Evolutionary conservation across 2,888 invertebrate species (phyloP), one percentile per base, ranked within the genome.

Genomic region (Bembecia ichneumoniformis): DNA sequence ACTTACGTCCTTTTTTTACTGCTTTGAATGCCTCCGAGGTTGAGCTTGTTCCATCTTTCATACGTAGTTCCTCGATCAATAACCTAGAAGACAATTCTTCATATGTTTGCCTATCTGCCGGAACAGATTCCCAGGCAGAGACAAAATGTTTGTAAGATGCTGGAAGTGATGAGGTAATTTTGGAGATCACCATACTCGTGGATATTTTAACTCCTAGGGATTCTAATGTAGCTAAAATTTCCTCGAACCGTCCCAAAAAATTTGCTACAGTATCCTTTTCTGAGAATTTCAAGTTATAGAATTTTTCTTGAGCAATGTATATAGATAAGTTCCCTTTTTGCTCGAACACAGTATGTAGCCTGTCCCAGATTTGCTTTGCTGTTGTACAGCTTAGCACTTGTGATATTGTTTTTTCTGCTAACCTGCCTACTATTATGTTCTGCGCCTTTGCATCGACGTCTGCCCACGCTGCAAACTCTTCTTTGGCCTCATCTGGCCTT

Each of bases 1-100:
- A 35, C 35, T 35, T 35, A 4, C 35, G 4, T 35, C 5, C 10
- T 10, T 35, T 35, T 4, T 35, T 4, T 35, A 35, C 35, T 4
- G 10, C 4, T 35, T 4, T 10, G 10, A 10, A 35, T 35, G 35
- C 4, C 35, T 35, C 35, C n/a, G n/a, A n/a, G 10, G 4, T 10
- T 35, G 4, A 4, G 35, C 35, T 35, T 7, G 4, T 35, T 35
- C 10, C 10, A 3, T 3, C n/a, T 43, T 4, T 7, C 4, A 10
- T 40, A 48, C 50, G 10, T 15, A 50, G 52, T 44, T 48, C 48
- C 43, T 50, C 49, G 3, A 54, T 49, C 36, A 49, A 13, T 10
- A 51, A 16, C 9, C 49, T 44, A 3, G 44, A 43, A 45, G 46
- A 36, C 28, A 48, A 11, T 28, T 43, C 46, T 34, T 28, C 36